Base-by-base conservation (phyloP, 2,888 invertebrate genomes). In the Eristalis tenax region DNA sequence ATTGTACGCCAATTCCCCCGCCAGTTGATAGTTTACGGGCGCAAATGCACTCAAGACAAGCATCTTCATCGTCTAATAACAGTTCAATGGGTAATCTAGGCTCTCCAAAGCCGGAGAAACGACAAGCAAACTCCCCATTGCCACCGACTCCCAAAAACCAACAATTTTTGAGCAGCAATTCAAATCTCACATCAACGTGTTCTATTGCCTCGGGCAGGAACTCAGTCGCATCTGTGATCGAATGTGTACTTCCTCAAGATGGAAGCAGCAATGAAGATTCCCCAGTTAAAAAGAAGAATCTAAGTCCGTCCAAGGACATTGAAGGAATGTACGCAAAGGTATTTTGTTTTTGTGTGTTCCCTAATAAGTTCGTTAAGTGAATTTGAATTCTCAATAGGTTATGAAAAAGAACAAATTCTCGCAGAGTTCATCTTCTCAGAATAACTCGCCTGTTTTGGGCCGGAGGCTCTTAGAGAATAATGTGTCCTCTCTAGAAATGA, bases 311-410 rank as follows among this genome's bases (percentile, higher is more conserved):
- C 26, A 95, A 95, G 63, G 86, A 86, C 63, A 93, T 97, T n/a
- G 97, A 97, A 90, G 97, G 97, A 90, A 96, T 98, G 96, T 98
- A 98, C 92, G 97, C 97, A 1, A 98, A 97, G 94, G 97, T 97
- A 23, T 22, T 32, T 32, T 32, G 4, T 23, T 11, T 59, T 6
- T 23, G 4, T 50, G 3, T 6, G 8, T 50, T 50, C 4, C 18
- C 1, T 50, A 1, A 18, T 22, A 18, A 50, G 18, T 50, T 4
- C 50, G 8, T 1, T 50, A 0, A 50, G 10, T 50, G 8, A 50
- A 8, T 50, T 8, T 5, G 2, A 8, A 0, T n/a, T 8, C 18
- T 1, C 10, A 8, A 50, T 68, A 93, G 93, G 93, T 93, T 2
- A 93, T 93, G 91, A 93, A 93, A 43, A 93, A 93, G 88, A 92